Evolutionary conservation across 2,113 vertebrate genomes (phyloP), one percentile per base, ranked within the genome.

Genomic region (Limnothrissa miodon): DNA sequence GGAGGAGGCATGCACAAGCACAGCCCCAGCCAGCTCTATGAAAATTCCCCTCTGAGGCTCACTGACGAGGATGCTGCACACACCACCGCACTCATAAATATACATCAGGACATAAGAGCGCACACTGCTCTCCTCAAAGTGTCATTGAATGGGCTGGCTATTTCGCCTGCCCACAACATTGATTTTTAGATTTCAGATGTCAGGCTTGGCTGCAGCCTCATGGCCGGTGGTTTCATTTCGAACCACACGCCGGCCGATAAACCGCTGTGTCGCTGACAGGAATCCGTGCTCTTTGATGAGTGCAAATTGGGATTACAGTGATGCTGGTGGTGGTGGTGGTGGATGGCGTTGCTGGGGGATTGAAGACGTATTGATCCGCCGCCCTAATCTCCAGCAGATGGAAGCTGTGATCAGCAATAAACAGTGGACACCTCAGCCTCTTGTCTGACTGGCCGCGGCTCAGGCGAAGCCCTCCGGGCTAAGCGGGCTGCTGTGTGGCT

Each of bases 381-480:
- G 10, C 59, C 66, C 33, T 74, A 74, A 74, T 74, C 66, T 74
- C 66, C 66, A 74, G 33, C 66, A 74, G 66, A 74, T 74, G 66
- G 66, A 36, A 15, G 66, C 33, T 74, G 66, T 74, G 66, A 74
- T 74, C 66, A 74, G 66, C 66, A 74, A 74, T 74, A 74, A 74
- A 74, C 33, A 74, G 66, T 74, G 29, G 66, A 29, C 66, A 74
- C 66, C 36, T 62, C 59, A 62, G 59, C 59, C 25, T 62, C 51
- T 21, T 62, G 59, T 62, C 36, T 74, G 66, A 33, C 66, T 74
- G 4, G 66, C 13, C 19, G 33, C 1, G 66, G 66, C 66, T 36
- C 13, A 74, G 66, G 3, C 66, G 29, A 36, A 29, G 4, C 25
- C 66, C 29, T 74, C 19, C 11, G 33, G 29, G 33, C 66, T 13